Percentiles rank a stretch among this genome's conserved stretches.
phyloP scores from a whole-genome alignment of 2,113 vertebrate species.

The human region GRCh38 chr6:3306501-3307000 shows the following conservation, averaged over 20 bases:
- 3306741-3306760: fast-evolving
- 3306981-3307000: fast-evolving
- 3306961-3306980: background rate
- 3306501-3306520: background rate
- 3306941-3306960: background rate
- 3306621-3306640: background rate
- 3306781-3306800: background rate
- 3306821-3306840: background rate
- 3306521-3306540: background rate
- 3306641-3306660: background rate
- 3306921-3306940: too few relatives aligned
- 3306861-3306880: background rate
- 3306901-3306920: background rate
- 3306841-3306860: background rate
- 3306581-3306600: background rate
- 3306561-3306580: background rate
- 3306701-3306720: background rate
- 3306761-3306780: background rate
- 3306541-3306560: background rate
- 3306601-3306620: background rate
- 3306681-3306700: background rate
- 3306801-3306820: background rate
- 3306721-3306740: background rate
- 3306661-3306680: background rate
- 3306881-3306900: background rate